Evolutionary conservation across 2,113 vertebrate genomes (phyloP).

Genomic region (Pseudorasbora parva): DNA sequence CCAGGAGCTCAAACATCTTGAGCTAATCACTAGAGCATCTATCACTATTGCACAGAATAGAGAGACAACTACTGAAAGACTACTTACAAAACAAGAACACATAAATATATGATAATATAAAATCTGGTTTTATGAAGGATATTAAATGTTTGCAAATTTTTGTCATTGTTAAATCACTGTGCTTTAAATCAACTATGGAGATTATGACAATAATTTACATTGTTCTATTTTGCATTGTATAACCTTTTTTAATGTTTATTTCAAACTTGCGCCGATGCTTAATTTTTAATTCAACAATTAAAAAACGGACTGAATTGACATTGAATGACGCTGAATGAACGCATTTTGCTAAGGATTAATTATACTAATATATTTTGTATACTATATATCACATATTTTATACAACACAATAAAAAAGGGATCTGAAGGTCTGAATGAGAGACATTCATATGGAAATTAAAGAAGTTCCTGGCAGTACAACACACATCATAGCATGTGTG

Average conservation of each 20-base stretch:
- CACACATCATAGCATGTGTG: not conserved
- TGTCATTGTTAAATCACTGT: not conserved
- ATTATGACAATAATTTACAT: not conserved
- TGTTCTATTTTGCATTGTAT: not conserved
- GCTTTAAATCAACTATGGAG: not conserved
- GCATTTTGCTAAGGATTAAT: not conserved
- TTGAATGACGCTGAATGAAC: not conserved
- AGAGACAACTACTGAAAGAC: not conserved
- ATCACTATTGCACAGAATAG: not conserved
- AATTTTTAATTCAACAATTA: not conserved
- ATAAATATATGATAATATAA: not conserved
- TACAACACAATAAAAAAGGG: not conserved
- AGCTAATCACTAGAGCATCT: conserved; percentile 16
- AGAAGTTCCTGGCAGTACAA: not conserved
- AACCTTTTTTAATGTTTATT: not conserved
- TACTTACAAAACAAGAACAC: not conserved
- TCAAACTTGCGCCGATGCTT: too few species aligned
- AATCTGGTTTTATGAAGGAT: not conserved
- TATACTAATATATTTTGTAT: not conserved
- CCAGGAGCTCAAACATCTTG: conserved; percentile 9
- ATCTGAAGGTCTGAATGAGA: not conserved
- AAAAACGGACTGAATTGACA: not conserved
- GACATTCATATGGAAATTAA: not conserved
- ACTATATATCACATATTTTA: too few species aligned
- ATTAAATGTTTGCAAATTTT: not conserved